Percentiles rank a stretch among this genome's conserved stretches.
Evolutionary conservation across 23 tunicate genomes (phyloP).

Genomic region (Pegea sp.): DNA sequence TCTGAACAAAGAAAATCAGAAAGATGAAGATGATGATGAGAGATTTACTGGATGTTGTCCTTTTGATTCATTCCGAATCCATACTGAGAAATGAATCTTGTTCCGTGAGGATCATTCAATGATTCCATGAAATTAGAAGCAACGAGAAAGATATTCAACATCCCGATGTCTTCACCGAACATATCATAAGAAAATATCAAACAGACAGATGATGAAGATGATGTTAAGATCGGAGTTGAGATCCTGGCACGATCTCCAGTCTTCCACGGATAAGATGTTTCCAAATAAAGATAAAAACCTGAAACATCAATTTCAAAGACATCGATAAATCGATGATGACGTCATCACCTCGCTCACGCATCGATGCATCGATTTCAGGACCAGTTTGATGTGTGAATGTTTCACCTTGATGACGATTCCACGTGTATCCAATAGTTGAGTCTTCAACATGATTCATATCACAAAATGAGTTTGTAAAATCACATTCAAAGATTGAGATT

Average conservation of each 20-base stretch:
- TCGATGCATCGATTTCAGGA: neutral
- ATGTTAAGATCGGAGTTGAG: slow-evolving; percentile 20
- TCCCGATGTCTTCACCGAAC: slow-evolving; percentile 40
- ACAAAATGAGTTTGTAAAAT: neutral
- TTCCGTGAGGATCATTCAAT: slow-evolving; percentile 2
- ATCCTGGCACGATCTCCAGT: slow-evolving; percentile 43
- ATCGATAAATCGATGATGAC: neutral
- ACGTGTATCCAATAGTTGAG: neutral
- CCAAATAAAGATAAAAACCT: slow-evolving; percentile 61
- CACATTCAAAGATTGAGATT: neutral
- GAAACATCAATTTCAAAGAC: neutral
- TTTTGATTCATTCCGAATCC: slow-evolving; percentile 4
- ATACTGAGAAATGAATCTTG: slow-evolving; percentile 3
- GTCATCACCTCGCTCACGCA: neutral
- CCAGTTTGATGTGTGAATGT: neutral
- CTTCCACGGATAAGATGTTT: slow-evolving; percentile 50
- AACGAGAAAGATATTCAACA: slow-evolving; percentile 31
- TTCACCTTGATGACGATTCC: neutral
- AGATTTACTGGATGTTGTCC: too few relatives aligned
- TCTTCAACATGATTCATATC: neutral
- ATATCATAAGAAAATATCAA: slow-evolving; percentile 56
- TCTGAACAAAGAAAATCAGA: too few relatives aligned
- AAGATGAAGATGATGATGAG: too few relatives aligned
- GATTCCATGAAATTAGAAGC: slow-evolving; percentile 1
- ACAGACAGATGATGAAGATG: slow-evolving; percentile 22